Base-by-base conservation (phyloP, 2,113 vertebrate genomes). In the Sapayoa aenigma region DNA sequence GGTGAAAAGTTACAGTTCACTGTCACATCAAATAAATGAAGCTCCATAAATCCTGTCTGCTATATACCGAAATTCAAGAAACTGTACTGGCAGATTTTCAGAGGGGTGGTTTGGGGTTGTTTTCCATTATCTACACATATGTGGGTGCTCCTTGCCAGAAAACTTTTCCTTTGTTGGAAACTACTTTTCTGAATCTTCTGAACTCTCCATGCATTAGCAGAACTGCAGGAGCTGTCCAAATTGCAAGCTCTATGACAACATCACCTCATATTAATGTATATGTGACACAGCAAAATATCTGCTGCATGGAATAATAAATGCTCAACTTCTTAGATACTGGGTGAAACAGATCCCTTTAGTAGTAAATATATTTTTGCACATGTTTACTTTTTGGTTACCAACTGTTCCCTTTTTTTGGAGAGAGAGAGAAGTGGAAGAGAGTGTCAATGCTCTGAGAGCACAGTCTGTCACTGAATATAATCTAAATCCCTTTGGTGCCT, bases 401-500 rank as follows among this genome's bases (percentile, higher is more conserved):
- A 65, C 78, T 95, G 11, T 85, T 82, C 95, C 69, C 72, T 33
- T 59, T 84, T 71, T 77, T 11, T 1, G 17, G 23, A 20, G 15
- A n/a, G 52, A 47, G 49, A 50, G 46, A 58, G 77, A 76, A 63
- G 25, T 56, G 23, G 55, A 82, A 78, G 50, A 71, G 75, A 73
- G 37, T 68, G 56, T 75, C 85, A n/a, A 2, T 63, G 75, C 39
- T n/a, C 81, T 56, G 77, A 62, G 63, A 94, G 91, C 91, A 80
- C 79, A 93, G 86, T 67, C 96, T 94, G 87, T 95, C 95, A 86
- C 96, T 9, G 42, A 77, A 80, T 90, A 42, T 42, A 90, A 67
- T 96, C 84, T 22, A 90, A 96, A 95, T 96, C 95, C 95, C 94
- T 44, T 68, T 39, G 85, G 65, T 90, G 78, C 66, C 80, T 65